Evolutionary conservation across 1,140 invertebrate species (phyloP).

Genomic region (Ylistrum balloti): DNA sequence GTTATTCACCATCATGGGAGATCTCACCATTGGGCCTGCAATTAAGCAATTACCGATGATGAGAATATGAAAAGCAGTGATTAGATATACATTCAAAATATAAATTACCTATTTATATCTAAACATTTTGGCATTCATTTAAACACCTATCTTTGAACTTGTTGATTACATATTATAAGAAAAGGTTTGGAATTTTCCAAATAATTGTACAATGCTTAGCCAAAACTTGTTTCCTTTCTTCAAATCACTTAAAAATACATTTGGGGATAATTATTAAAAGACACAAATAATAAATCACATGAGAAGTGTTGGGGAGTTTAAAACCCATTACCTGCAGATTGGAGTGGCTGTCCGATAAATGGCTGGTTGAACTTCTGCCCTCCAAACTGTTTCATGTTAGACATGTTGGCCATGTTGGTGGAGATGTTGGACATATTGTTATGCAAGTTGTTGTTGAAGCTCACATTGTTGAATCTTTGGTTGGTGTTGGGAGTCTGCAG

Average conservation of each 20-base stretch:
- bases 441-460: conserved; percentile 55
- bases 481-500: conserved; percentile 57
- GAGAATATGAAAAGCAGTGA: background rate
- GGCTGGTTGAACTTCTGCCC: conserved; percentile 20
- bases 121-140: no score
- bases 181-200: no score
- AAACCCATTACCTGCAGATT: conserved; percentile 17
- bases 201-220: no score
- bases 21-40: conserved; percentile 66
- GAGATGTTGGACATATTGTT: conserved; percentile 57
- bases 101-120: no score
- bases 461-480: conserved; percentile 54
- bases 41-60: conserved; percentile 41
- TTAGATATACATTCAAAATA: no score
- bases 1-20: conserved; percentile 71
- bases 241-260: no score
- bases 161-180: no score
- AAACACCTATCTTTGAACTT: no score
- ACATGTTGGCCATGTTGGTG: conserved; percentile 50
- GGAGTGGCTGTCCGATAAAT: background rate
- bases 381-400: conserved; percentile 15
- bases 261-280: no score
- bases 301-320: no score
- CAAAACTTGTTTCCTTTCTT: no score
- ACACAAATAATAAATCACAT: no score